Percentiles rank a stretch among this genome's conserved stretches.
Conservation (phyloP, 2,888 invertebrate genomes). For the Polymixis flavicincta region DNA sequence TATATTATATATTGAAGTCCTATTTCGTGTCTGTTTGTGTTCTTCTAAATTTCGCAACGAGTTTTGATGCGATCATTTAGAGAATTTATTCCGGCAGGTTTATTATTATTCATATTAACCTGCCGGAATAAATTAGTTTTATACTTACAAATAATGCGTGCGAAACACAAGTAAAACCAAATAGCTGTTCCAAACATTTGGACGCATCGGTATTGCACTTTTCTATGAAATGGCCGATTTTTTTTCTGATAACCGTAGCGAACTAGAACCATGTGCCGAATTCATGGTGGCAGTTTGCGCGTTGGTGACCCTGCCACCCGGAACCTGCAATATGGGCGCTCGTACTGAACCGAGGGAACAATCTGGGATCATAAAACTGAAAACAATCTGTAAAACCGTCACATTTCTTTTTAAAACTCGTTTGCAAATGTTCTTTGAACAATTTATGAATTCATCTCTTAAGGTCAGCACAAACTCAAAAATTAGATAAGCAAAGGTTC, state of each 20-base stretch:
- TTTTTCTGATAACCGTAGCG: too few relatives aligned
- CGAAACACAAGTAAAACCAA: too few relatives aligned
- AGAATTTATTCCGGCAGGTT: neutral
- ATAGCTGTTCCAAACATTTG: too few relatives aligned
- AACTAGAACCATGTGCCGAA: too few relatives aligned
- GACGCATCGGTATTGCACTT: too few relatives aligned
- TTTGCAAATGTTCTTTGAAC: neutral
- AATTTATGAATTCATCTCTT: slow-evolving; percentile 29
- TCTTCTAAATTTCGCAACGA: neutral
- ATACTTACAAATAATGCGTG: neutral
- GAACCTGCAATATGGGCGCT: neutral
- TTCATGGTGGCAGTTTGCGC: too few relatives aligned
- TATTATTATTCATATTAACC: too few relatives aligned
- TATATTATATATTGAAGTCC: neutral
- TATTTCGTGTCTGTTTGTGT: neutral
- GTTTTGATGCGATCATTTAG: neutral
- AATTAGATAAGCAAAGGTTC: slow-evolving; percentile 65
- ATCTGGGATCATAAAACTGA: neutral
- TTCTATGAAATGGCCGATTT: too few relatives aligned
- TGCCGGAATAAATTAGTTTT: too few relatives aligned
- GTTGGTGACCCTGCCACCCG: too few relatives aligned
- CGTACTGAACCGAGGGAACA: neutral
- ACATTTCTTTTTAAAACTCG: slow-evolving; percentile 11
- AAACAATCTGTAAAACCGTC: neutral
- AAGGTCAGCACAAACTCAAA: slow-evolving; percentile 34